phyloP scores from a whole-genome alignment of 2,113 vertebrate genomes.

The Chaetodon trifascialis region DNA sequence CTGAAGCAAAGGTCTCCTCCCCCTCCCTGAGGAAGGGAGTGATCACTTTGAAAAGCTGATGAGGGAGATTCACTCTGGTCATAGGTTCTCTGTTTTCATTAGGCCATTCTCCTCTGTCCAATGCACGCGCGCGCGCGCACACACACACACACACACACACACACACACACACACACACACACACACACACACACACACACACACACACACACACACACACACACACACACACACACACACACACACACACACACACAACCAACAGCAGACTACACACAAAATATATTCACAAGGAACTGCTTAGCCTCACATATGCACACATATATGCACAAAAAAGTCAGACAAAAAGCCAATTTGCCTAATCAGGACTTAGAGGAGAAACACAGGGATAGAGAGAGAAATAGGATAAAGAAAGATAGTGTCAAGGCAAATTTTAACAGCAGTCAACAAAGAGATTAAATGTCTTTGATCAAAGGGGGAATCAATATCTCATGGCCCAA shows the following conservation, averaged over 20 bases:
- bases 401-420: constrained; percentile 3
- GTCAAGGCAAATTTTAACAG: constrained; percentile 15
- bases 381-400: constrained; percentile 4
- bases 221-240: background rate
- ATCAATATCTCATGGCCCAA: constrained; percentile 33
- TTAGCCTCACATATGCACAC: background rate
- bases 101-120: background rate
- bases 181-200: background rate
- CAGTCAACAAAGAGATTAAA: constrained; percentile 33
- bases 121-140: too few species aligned
- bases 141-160: background rate
- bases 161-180: background rate
- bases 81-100: background rate
- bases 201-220: background rate
- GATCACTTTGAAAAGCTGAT: constrained; percentile 27
- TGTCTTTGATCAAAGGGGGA: constrained; percentile 24
- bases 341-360: constrained; percentile 23
- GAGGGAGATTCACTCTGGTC: constrained; percentile 4
- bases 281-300: background rate
- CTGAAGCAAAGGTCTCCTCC: constrained; percentile 19
- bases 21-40: background rate
- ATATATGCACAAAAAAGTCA: background rate
- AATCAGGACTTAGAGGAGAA: constrained; percentile 31
- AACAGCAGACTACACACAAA: background rate
- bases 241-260: background rate